Conservation (phyloP, 2,797 vertebrate genomes). For the Characodon lateralis region DNA sequence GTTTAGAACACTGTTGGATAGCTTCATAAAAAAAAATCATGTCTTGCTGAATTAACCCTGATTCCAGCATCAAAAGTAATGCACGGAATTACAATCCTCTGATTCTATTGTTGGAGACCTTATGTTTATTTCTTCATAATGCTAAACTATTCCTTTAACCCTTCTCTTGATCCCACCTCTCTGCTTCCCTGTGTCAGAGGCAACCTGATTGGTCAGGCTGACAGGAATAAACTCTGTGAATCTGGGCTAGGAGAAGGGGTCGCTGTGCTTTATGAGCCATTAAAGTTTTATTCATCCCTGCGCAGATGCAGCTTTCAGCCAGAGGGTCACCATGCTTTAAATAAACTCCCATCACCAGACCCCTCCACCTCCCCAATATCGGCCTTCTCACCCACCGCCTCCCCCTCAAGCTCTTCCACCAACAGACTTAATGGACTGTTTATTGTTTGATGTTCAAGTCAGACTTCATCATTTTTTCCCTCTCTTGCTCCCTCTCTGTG, state of each 20-base stretch:
- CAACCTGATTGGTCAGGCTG: conserved; percentile 66
- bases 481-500: conserved; percentile 46
- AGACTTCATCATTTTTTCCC: conserved; percentile 70
- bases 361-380: conserved; percentile 57
- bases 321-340: conserved; percentile 95
- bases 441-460: conserved; percentile 89
- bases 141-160: conserved; percentile 17
- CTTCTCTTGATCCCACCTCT: background rate
- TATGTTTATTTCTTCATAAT: conserved; percentile 11
- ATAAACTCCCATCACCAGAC: conserved; percentile 94
- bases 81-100: background rate
- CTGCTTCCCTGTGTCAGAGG: conserved; percentile 41
- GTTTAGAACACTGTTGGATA: background rate
- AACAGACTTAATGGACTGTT: conserved; percentile 87
- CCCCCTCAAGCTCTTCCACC: conserved; percentile 39
- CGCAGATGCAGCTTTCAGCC: conserved; percentile 93
- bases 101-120: background rate
- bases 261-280: conserved; percentile 98
- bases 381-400: conserved; percentile 20
- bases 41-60: background rate
- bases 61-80: accelerated
- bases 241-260: conserved; percentile 77
- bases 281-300: conserved; percentile 99
- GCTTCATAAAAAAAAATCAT: background rate
- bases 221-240: conserved; percentile 57